These are phyloP conservation scores for Corydoras maculifer DNA, from an alignment of 2,113 vertebrate species.

Conservation along the genomic window DNA sequence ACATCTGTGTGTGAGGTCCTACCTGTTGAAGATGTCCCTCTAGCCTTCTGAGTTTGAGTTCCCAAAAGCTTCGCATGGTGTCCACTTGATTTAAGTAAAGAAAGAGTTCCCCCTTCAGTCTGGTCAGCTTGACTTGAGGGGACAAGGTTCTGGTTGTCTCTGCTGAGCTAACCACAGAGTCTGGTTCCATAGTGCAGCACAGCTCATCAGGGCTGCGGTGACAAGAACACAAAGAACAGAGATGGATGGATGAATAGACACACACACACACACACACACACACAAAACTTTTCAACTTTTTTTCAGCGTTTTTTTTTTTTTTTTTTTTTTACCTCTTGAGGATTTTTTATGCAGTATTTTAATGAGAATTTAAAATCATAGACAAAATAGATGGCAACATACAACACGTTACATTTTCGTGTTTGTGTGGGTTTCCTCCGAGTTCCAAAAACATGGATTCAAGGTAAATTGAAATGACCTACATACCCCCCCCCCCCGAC, in stretches of 20 bases:
- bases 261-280: too few species aligned
- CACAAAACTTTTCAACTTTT: too few species aligned
- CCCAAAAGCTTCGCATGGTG: conserved; percentile 65
- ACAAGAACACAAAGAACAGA: not conserved
- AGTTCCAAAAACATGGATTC: too few species aligned
- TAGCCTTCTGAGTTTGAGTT: conserved; percentile 55
- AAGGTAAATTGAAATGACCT: too few species aligned
- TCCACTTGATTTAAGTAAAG: conserved; percentile 64
- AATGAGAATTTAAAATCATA: too few species aligned
- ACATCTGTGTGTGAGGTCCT: not conserved
- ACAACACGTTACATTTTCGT: too few species aligned
- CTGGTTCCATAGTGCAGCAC: not conserved
- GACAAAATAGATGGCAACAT: too few species aligned
- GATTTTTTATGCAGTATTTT: not conserved
- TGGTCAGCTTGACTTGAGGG: conserved; percentile 55
- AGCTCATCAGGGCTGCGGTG: conserved; percentile 33
- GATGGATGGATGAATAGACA: not conserved
- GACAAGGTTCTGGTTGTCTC: not conserved
- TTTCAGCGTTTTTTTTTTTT: not conserved
- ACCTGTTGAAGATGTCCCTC: conserved; percentile 29
- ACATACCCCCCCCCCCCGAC: too few species aligned
- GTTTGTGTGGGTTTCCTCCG: too few species aligned
- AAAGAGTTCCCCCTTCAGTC: conserved; percentile 64
- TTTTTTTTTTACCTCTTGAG: not conserved
- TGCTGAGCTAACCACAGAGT: conserved; percentile 4